Conservation (phyloP, 2,113 vertebrate species). For the Cavia aperea region DNA sequence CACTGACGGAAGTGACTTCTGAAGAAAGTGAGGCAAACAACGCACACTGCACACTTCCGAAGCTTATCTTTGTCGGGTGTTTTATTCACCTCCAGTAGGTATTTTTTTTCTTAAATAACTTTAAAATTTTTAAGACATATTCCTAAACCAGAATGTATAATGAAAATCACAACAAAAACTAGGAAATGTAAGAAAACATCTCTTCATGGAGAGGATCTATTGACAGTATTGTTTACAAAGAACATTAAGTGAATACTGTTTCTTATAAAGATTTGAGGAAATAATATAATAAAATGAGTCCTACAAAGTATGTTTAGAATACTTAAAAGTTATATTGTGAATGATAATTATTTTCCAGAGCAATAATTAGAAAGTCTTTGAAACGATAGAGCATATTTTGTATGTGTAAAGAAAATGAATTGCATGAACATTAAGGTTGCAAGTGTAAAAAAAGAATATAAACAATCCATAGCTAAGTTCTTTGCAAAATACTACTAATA, state of each 20-base stretch:
- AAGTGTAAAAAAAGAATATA: constrained; percentile 20
- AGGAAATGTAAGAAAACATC: constrained; percentile 10
- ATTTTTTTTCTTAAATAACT: constrained; percentile 36
- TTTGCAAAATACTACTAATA: constrained; percentile 37
- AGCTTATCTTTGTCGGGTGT: constrained; percentile 63
- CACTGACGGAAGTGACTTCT: constrained; percentile 73
- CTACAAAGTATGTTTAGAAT: constrained; percentile 8
- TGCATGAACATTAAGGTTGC: background rate
- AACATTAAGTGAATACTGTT: constrained; percentile 6
- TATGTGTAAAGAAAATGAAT: constrained; percentile 7
- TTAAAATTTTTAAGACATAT: constrained; percentile 18
- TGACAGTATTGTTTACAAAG: background rate
- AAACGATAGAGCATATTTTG: constrained; percentile 1
- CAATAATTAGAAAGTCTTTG: constrained; percentile 11
- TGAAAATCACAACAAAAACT: constrained; percentile 45
- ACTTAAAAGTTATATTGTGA: background rate
- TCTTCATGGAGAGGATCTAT: background rate
- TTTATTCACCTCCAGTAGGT: constrained; percentile 56
- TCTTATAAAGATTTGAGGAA: constrained; percentile 33
- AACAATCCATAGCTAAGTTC: constrained; percentile 2
- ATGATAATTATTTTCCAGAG: constrained; percentile 40
- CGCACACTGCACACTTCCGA: constrained; percentile 50
- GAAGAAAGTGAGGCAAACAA: constrained; percentile 62
- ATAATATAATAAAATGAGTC: background rate
- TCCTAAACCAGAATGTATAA: background rate